Evolutionary conservation across 2,113 vertebrate genomes (phyloP).

Genomic region (Hydropotes inermis): DNA sequence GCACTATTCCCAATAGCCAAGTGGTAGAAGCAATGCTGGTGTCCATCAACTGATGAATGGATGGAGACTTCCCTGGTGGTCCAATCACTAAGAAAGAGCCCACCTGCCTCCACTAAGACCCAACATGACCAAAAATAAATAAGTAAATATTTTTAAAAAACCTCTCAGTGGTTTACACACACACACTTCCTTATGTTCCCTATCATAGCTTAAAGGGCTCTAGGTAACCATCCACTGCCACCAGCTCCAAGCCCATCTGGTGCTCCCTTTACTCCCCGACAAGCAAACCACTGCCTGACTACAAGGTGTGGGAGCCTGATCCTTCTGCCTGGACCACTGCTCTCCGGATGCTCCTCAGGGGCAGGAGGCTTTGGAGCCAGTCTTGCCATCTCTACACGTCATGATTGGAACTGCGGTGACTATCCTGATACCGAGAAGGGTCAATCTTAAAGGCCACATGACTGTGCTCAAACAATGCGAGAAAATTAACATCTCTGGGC

Average conservation of each 20-base stretch:
- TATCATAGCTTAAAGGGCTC: not conserved
- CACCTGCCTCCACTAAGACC: not conserved
- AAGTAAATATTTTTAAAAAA: not conserved
- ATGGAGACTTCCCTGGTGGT: not conserved
- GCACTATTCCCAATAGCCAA: not conserved
- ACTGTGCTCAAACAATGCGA: not conserved
- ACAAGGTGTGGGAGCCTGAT: fast-evolving
- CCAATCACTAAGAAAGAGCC: not conserved
- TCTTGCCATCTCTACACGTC: not conserved
- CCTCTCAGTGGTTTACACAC: not conserved
- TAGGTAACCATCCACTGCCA: too few species aligned
- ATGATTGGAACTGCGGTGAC: not conserved
- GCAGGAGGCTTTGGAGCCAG: too few species aligned
- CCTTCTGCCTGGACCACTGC: not conserved
- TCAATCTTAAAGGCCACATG: not conserved
- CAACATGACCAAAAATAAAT: not conserved
- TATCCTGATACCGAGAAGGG: not conserved
- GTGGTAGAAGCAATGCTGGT: not conserved
- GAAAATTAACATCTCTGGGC: not conserved
- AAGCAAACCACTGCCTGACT: not conserved
- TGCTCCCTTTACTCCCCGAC: not conserved
- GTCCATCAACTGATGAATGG: not conserved
- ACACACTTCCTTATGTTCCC: not conserved
- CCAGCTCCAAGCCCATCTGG: not conserved
- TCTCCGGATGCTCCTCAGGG: not conserved